A percentile compares a stretch with the other conserved stretches of the same genome.
phyloP scores from a whole-genome alignment of 2,888 invertebrate species.

The Yponomeuta sedellus region DNA sequence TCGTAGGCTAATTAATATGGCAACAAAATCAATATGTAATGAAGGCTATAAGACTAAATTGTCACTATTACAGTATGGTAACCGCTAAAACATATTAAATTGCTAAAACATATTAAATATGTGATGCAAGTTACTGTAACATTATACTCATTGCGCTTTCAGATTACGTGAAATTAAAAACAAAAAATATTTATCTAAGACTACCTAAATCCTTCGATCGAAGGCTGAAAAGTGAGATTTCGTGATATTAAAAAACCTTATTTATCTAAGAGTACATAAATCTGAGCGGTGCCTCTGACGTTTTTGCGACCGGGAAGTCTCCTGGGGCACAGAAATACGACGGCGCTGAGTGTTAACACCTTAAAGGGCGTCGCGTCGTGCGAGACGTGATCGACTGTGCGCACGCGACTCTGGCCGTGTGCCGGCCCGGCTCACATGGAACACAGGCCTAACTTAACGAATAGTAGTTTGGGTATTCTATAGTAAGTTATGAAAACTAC shows the following conservation, averaged over 20 bases:
- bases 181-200: neutral
- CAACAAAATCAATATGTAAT: too few species aligned
- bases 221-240: neutral
- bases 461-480: too few species aligned
- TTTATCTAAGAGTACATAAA: neutral
- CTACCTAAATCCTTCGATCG: neutral
- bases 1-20: too few species aligned
- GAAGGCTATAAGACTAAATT: too few species aligned
- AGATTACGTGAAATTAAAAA: neutral
- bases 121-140: too few species aligned
- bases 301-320: neutral
- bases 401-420: constrained; percentile 3
- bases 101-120: too few species aligned
- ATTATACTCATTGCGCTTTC: too few species aligned
- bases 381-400: constrained; percentile 9
- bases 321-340: neutral
- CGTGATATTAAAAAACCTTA: neutral
- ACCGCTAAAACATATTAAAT: too few species aligned
- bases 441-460: too few species aligned
- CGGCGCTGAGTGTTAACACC: neutral
- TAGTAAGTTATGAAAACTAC: too few species aligned
- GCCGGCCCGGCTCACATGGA: neutral
- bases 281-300: neutral
- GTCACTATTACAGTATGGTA: too few species aligned
- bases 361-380: constrained; percentile 10